phyloP scores from a whole-genome alignment of 2,888 invertebrate species.

The Acanthococcus lagerstroemiae region DNA sequence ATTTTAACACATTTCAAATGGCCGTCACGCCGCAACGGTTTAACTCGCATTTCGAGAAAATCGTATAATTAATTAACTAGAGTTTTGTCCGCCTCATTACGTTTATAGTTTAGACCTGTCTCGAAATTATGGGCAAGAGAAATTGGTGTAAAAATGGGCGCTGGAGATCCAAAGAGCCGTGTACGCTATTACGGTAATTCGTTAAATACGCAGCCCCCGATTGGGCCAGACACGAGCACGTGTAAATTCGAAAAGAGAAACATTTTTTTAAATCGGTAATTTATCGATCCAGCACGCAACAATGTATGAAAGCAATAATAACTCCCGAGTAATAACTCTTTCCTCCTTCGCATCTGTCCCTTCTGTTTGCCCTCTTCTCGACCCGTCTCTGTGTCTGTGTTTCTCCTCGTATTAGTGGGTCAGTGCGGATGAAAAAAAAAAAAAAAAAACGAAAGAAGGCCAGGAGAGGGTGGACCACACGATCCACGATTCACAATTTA shows the following conservation, averaged over 20 bases:
- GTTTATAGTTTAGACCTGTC: too few relatives aligned
- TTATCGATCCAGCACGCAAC: not conserved
- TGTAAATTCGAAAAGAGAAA: not conserved
- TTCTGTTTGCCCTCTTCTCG: too few relatives aligned
- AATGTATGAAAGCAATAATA: not conserved
- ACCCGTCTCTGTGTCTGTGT: too few relatives aligned
- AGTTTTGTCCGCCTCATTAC: constrained; percentile 28
- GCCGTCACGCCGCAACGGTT: constrained; percentile 18
- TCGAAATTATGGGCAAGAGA: too few relatives aligned
- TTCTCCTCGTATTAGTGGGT: constrained; percentile 27
- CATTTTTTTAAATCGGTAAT: not conserved
- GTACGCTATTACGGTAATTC: too few relatives aligned
- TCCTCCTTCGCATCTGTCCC: not conserved
- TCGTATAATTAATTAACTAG: constrained; percentile 29
- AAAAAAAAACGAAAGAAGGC: constrained; percentile 12
- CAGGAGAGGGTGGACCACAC: constrained; percentile 19
- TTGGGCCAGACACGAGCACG: too few relatives aligned
- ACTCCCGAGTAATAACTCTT: not conserved
- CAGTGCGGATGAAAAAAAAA: constrained; percentile 5
- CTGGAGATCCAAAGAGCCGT: too few relatives aligned
- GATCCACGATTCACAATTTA: constrained; percentile 23
- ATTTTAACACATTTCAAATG: constrained; percentile 28
- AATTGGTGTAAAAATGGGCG: too few relatives aligned
- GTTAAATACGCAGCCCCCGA: too few relatives aligned
- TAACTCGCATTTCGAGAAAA: constrained; percentile 23